phyloP scores from a whole-genome alignment of 2,113 vertebrate genomes.

The Pomatostomus ruficeps region DNA sequence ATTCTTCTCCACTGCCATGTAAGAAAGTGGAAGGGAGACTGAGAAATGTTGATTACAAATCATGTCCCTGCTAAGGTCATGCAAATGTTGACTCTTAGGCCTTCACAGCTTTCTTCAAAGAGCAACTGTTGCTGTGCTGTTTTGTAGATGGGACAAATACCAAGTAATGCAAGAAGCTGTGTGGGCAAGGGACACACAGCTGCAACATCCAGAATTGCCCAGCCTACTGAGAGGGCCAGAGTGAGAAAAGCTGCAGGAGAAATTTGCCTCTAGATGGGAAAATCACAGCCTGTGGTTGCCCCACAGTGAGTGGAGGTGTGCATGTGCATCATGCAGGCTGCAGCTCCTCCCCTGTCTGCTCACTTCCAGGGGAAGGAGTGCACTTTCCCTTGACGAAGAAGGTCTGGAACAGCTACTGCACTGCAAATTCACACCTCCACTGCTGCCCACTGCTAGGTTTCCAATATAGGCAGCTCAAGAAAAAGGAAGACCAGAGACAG shows the following conservation, averaged over 20 bases:
- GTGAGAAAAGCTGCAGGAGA: not conserved
- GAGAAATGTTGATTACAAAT: not conserved
- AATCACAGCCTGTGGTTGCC: accelerated
- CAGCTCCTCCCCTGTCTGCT: not conserved
- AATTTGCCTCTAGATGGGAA: not conserved
- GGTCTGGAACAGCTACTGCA: not conserved
- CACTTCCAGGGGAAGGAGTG: not conserved
- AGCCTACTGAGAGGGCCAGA: not conserved
- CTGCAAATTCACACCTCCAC: not conserved
- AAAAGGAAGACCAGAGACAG: not conserved
- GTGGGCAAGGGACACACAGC: not conserved
- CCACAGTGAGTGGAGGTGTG: accelerated
- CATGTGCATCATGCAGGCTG: accelerated
- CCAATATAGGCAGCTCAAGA: not conserved
- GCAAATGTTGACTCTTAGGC: not conserved
- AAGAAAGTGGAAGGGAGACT: not conserved
- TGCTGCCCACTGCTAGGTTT: not conserved
- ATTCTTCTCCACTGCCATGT: not conserved
- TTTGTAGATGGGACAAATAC: not conserved
- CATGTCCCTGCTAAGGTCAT: not conserved
- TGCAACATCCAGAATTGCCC: not conserved
- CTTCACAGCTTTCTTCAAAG: not conserved
- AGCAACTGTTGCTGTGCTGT: not conserved
- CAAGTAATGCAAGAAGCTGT: not conserved
- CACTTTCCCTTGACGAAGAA: not conserved